Percentiles rank a stretch among this genome's conserved stretches.
phyloP scores from a whole-genome alignment of 2,113 vertebrate species.

The Syngnathoides biaculeatus region DNA sequence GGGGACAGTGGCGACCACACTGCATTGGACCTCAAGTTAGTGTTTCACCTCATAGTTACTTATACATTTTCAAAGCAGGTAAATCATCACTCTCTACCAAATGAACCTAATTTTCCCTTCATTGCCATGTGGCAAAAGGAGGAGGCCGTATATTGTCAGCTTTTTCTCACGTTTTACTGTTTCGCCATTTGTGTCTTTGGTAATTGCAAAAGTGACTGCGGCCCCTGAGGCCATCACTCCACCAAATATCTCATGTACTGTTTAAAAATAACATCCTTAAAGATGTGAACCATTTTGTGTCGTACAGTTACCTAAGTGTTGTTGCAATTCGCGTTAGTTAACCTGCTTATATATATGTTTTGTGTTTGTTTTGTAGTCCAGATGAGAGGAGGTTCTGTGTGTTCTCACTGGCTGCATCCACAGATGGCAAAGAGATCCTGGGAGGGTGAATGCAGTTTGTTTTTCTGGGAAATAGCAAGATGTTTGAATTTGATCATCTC shows the following conservation, averaged over 20 bases:
- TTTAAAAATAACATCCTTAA: slow-evolving; percentile 24
- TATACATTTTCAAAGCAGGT: slow-evolving; percentile 57
- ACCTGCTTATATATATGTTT: slow-evolving; percentile 20
- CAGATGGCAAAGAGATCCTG: slow-evolving; percentile 85
- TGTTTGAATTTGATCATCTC: slow-evolving; percentile 4
- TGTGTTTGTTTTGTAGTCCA: slow-evolving; percentile 71
- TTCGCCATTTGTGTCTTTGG: slow-evolving; percentile 24
- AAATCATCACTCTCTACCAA: slow-evolving; percentile 42
- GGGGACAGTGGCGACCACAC: slow-evolving; percentile 86
- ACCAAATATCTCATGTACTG: slow-evolving; percentile 12
- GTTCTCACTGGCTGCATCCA: slow-evolving; percentile 86
- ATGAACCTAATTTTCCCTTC: slow-evolving; percentile 28
- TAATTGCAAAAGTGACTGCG: slow-evolving; percentile 20
- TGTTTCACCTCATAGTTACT: slow-evolving; percentile 70
- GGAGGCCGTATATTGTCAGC: slow-evolving; percentile 39
- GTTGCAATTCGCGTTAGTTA: slow-evolving; percentile 12
- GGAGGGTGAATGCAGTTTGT: slow-evolving; percentile 78
- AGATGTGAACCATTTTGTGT: slow-evolving; percentile 23
- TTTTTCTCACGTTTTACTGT: slow-evolving; percentile 24
- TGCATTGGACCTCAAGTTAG: slow-evolving; percentile 89
- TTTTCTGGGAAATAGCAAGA: neutral
- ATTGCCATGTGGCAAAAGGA: slow-evolving; percentile 51
- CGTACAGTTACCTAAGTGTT: neutral
- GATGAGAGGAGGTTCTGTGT: slow-evolving; percentile 89
- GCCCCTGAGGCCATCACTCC: neutral